These are phyloP conservation scores for Colinus virginianus DNA, from an alignment of 2,113 vertebrate species.

Conservation along the genomic window DNA sequence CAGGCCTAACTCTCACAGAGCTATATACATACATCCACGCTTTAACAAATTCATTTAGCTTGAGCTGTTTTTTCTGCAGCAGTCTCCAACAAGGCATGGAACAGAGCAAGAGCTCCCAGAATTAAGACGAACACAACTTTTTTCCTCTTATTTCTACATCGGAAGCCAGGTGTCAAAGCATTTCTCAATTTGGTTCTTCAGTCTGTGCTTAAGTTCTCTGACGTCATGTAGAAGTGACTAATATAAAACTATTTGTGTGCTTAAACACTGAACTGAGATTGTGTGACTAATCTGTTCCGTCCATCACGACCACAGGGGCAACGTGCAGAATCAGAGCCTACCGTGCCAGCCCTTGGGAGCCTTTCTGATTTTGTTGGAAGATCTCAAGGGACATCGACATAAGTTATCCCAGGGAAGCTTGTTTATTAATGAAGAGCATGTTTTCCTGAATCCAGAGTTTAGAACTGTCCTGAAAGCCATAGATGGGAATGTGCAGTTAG, in stretches of 20 bases:
- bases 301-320: not conserved
- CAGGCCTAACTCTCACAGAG: not conserved
- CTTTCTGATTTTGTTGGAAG: not conserved
- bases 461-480: not conserved
- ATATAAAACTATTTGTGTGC: not conserved
- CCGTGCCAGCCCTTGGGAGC: not conserved
- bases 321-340: not conserved
- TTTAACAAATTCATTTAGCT: not conserved
- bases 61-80: not conserved
- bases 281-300: slow-evolving; percentile 35
- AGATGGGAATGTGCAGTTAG: not conserved
- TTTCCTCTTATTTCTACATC: not conserved
- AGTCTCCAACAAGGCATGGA: not conserved
- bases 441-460: not conserved
- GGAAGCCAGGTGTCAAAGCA: not conserved
- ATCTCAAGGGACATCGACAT: not conserved
- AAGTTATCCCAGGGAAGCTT: not conserved
- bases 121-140: not conserved
- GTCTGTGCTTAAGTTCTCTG: slow-evolving; percentile 5
- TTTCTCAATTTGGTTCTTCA: not conserved
- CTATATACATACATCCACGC: fast-evolving
- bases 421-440: not conserved
- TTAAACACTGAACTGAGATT: not conserved
- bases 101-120: not conserved
- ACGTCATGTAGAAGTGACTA: slow-evolving; percentile 37